Evolutionary conservation across 1,140 invertebrate genomes (phyloP).

Genomic region (Psix sp.): DNA sequence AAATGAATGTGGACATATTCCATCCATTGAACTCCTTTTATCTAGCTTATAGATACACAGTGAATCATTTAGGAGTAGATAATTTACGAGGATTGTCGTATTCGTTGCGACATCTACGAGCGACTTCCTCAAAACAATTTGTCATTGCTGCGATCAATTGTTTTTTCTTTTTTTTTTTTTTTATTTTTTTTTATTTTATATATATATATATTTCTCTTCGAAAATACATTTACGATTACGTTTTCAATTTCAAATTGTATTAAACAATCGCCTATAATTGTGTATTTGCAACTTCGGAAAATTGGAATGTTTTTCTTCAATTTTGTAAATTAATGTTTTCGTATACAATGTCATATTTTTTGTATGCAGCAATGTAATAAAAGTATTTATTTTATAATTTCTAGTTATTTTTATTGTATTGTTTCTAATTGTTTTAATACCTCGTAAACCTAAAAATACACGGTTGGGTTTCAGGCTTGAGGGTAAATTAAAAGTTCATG

Average conservation of each 20-base stretch:
- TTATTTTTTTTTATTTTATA: too few species aligned
- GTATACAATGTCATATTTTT: slow-evolving; percentile 3
- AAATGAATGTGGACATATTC: slow-evolving; percentile 49
- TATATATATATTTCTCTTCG: too few species aligned
- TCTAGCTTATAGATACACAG: slow-evolving; percentile 30
- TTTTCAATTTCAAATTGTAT: too few species aligned
- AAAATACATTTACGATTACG: too few species aligned
- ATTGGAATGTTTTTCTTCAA: background rate
- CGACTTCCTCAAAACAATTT: background rate
- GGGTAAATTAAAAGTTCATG: too few species aligned
- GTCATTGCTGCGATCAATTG: background rate
- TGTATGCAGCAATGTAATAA: slow-evolving; percentile 33
- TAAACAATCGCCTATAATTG: too few species aligned
- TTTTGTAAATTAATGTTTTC: slow-evolving; percentile 9
- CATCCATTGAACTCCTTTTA: slow-evolving; percentile 33
- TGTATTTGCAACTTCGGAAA: too few species aligned
- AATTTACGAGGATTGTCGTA: background rate
- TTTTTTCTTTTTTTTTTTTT: too few species aligned
- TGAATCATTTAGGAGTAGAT: slow-evolving; percentile 10
- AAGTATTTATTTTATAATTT: slow-evolving; percentile 36
- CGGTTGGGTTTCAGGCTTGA: too few species aligned
- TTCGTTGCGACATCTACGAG: background rate
- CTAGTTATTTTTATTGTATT: slow-evolving; percentile 3
- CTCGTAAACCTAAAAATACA: too few species aligned
- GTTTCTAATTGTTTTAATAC: too few species aligned